phyloP scores from a whole-genome alignment of 2,888 invertebrate species.

The Drosophila longiperda region DNA sequence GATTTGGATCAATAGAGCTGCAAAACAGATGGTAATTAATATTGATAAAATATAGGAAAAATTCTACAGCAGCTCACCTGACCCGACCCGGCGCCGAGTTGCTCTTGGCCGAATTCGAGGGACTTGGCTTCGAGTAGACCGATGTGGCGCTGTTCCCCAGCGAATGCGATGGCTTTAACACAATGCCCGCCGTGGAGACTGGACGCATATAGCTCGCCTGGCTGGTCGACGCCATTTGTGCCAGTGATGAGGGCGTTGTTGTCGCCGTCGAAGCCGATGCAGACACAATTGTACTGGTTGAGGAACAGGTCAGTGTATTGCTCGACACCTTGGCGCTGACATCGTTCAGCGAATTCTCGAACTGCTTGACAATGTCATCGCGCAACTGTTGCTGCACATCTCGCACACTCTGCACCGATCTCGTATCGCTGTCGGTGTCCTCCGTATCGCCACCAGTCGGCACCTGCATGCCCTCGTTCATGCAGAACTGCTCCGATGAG shows the following conservation, averaged over 20 bases:
- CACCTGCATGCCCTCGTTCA: slow-evolving; percentile 82
- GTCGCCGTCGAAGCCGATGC: slow-evolving; percentile 67
- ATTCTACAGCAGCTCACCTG: slow-evolving; percentile 62
- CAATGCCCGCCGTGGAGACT: slow-evolving; percentile 75
- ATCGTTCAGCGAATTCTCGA: slow-evolving; percentile 91
- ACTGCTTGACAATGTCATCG: slow-evolving; percentile 87
- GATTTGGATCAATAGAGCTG: slow-evolving; percentile 85
- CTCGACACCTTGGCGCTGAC: slow-evolving; percentile 65
- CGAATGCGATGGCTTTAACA: slow-evolving; percentile 84
- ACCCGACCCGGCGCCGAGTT: slow-evolving; percentile 85
- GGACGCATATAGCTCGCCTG: slow-evolving; percentile 75
- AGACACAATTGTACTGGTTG: slow-evolving; percentile 80
- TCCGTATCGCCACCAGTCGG: slow-evolving; percentile 80
- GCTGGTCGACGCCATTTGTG: slow-evolving; percentile 71
- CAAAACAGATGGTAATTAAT: slow-evolving; percentile 8
- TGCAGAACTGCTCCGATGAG: slow-evolving; percentile 83
- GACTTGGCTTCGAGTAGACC: slow-evolving; percentile 85
- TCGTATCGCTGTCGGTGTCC: slow-evolving; percentile 82
- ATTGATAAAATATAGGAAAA: no score
- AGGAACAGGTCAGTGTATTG: slow-evolving; percentile 69
- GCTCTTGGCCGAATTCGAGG: slow-evolving; percentile 85
- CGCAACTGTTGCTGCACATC: slow-evolving; percentile 83
- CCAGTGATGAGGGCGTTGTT: slow-evolving; percentile 71
- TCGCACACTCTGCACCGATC: slow-evolving; percentile 81
- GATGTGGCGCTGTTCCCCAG: slow-evolving; percentile 85